Conservation (phyloP, 2,888 invertebrate genomes). For the Phyto melanocephala region DNA sequence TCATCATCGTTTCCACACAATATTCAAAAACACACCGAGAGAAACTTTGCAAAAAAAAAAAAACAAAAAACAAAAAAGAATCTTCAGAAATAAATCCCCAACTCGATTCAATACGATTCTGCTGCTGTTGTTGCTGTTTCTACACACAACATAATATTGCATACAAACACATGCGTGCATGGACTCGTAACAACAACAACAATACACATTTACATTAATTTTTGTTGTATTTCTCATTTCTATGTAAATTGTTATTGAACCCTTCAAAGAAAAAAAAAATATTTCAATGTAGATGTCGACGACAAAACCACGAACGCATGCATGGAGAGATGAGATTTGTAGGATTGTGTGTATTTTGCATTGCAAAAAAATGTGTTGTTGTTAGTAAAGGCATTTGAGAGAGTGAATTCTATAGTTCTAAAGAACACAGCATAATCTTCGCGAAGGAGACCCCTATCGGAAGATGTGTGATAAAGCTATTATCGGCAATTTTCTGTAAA, state of each 20-base stretch:
- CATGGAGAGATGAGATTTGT: neutral
- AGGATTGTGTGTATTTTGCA: neutral
- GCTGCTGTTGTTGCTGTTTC: neutral
- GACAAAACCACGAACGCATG: neutral
- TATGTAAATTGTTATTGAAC: slow-evolving; percentile 31
- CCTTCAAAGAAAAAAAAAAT: slow-evolving; percentile 13
- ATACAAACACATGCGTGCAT: neutral
- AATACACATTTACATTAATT: neutral
- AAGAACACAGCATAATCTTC: neutral
- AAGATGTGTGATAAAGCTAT: too few species aligned
- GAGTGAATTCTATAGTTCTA: neutral
- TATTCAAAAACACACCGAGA: neutral
- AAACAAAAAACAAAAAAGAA: neutral
- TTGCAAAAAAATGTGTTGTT: neutral
- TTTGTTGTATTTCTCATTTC: slow-evolving; percentile 6
- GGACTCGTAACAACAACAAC: neutral
- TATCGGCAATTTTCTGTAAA: too few species aligned
- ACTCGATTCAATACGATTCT: neutral
- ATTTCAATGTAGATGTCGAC: neutral
- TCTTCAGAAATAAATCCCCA: neutral
- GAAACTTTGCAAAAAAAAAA: neutral
- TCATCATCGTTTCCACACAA: neutral
- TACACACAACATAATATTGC: neutral
- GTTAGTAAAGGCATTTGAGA: neutral
- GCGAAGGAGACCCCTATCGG: too few species aligned